Evolutionary conservation across 30 jellyfish, hydroid and myxozoan genomes (phyloP).

Genomic region (Calvadosia cruxmelitensis): DNA sequence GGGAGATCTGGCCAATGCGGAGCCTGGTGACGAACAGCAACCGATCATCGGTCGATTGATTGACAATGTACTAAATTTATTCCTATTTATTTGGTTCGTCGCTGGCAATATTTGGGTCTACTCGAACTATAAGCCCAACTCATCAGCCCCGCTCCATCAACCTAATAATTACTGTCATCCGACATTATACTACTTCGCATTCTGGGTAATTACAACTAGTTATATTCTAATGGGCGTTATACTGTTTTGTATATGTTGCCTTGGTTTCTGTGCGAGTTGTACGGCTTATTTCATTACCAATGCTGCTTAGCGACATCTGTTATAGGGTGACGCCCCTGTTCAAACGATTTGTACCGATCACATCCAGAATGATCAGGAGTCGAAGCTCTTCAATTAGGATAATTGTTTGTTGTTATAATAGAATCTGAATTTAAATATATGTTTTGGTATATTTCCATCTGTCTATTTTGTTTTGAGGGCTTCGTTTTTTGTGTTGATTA

Average conservation of each 20-base stretch:
- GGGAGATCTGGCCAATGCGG: constrained; percentile 22
- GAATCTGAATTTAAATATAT: too few species aligned
- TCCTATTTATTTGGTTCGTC: constrained; percentile 86
- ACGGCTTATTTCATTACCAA: constrained; percentile 88
- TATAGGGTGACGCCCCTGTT: too few species aligned
- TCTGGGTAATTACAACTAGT: constrained; percentile 87
- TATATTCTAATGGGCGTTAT: constrained; percentile 69
- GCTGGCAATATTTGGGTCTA: constrained; percentile 98
- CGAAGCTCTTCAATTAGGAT: too few species aligned
- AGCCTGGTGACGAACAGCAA: constrained; percentile 32
- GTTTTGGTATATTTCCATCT: too few species aligned
- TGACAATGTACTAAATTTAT: constrained; percentile 79
- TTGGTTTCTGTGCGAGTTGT: constrained; percentile 96
- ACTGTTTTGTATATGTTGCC: constrained; percentile 86
- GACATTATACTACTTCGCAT: constrained; percentile 71
- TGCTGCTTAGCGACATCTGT: neutral
- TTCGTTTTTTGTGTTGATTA: too few species aligned
- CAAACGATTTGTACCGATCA: too few species aligned
- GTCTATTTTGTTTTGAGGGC: too few species aligned
- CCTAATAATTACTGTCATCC: constrained; percentile 88
- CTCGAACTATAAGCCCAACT: constrained; percentile 79
- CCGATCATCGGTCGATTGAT: constrained; percentile 55
- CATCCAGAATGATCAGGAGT: too few species aligned
- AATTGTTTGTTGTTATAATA: too few species aligned
- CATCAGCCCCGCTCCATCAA: constrained; percentile 79